Percentiles rank a stretch among this genome's conserved stretches.
Evolutionary conservation across 2,113 vertebrate genomes (phyloP).

Genomic region (Hemiscyllium ocellatum): DNA sequence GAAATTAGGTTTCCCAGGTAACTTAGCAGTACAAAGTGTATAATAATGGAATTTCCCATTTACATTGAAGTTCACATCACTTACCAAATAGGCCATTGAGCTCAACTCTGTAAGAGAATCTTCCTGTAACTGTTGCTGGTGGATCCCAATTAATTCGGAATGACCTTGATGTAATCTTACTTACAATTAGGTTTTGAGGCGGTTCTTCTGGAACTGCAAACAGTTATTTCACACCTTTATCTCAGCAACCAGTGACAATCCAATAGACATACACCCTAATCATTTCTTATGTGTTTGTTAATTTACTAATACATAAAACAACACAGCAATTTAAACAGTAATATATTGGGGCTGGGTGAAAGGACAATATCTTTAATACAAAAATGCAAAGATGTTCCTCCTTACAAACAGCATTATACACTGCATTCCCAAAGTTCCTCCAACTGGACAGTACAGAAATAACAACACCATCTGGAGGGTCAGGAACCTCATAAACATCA

Average conservation of each 20-base stretch:
- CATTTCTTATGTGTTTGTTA: neutral
- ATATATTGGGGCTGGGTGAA: neutral
- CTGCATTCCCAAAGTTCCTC: too few relatives aligned
- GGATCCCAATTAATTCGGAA: slow-evolving; percentile 76
- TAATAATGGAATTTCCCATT: neutral
- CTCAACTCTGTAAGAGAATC: slow-evolving; percentile 77
- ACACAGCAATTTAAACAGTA: neutral
- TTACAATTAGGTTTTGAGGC: slow-evolving; percentile 68
- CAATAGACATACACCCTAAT: neutral
- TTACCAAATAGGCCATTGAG: slow-evolving; percentile 74
- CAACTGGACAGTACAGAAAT: too few relatives aligned
- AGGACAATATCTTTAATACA: neutral
- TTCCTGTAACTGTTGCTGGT: slow-evolving; percentile 75
- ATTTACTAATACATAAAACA: neutral
- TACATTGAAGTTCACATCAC: slow-evolving; percentile 25
- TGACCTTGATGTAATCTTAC: slow-evolving; percentile 72
- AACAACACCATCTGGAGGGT: neutral
- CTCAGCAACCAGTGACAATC: neutral
- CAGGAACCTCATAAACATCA: neutral
- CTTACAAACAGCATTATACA: neutral
- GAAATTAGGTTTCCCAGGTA: neutral
- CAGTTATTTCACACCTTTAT: neutral
- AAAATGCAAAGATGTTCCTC: neutral
- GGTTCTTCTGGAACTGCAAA: slow-evolving; percentile 83
- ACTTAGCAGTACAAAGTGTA: neutral